Conservation (phyloP, 2,113 vertebrate genomes). For the Cyanoramphus novaezelandiae region DNA sequence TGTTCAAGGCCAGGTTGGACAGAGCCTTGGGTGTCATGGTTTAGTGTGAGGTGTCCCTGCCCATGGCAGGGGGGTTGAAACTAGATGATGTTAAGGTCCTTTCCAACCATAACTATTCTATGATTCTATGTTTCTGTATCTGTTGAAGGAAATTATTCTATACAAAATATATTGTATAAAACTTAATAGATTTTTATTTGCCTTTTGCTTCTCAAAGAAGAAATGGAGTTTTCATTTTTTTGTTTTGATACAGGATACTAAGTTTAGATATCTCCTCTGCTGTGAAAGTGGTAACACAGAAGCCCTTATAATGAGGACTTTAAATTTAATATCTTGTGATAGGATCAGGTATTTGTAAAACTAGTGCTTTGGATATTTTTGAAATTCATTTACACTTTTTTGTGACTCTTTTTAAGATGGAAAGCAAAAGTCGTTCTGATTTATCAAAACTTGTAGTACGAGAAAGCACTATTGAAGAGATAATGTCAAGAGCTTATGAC, state of each 20-base stretch:
- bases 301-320: neutral
- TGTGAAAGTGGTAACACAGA: neutral
- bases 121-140: too few relatives aligned
- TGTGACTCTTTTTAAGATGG: slow-evolving; percentile 73
- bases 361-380: neutral
- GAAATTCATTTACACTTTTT: neutral
- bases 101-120: too few relatives aligned
- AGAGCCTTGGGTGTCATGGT: too few relatives aligned
- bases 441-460: slow-evolving; percentile 81
- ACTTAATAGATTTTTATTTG: neutral
- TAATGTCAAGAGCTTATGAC: slow-evolving; percentile 95
- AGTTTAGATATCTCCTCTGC: neutral
- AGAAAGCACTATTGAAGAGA: slow-evolving; percentile 87
- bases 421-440: slow-evolving; percentile 83
- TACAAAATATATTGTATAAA: neutral
- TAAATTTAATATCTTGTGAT: neutral
- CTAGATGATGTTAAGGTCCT: too few relatives aligned
- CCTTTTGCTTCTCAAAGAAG: neutral
- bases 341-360: neutral
- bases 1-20: too few relatives aligned
- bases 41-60: too few relatives aligned
- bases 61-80: too few relatives aligned
- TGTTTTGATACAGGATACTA: neutral
- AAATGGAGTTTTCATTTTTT: neutral
- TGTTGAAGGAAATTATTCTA: neutral